These are phyloP conservation scores for Dicyrtomina minuta DNA, from an alignment of 2,888 invertebrate genomes.

Conservation along the genomic window DNA sequence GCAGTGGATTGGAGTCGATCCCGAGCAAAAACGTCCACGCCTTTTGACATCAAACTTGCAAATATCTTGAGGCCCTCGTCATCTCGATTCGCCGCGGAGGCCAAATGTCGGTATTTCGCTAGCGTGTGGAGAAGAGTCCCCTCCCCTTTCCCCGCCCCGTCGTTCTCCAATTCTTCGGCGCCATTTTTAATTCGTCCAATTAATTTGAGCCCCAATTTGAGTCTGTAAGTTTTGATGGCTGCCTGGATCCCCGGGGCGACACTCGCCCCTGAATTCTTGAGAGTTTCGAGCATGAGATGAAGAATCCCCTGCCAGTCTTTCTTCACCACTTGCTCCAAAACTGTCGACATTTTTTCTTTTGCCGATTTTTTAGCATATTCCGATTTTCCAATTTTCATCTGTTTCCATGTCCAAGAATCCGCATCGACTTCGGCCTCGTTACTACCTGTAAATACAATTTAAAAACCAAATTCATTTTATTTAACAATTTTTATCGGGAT, in stretches of 20 bases:
- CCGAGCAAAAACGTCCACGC: slow-evolving; percentile 55
- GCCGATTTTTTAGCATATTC: slow-evolving; percentile 21
- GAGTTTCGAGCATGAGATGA: slow-evolving; percentile 58
- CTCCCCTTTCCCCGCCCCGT: slow-evolving; percentile 54
- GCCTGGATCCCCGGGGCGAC: slow-evolving; percentile 57
- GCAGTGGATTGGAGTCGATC: slow-evolving; percentile 57
- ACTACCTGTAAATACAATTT: too few relatives aligned
- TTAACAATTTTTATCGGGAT: too few relatives aligned
- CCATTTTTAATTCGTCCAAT: slow-evolving; percentile 55
- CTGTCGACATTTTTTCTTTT: slow-evolving; percentile 34
- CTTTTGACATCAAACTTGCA: slow-evolving; percentile 55
- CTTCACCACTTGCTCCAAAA: slow-evolving; percentile 56
- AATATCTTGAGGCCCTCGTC: slow-evolving; percentile 33
- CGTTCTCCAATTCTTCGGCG: slow-evolving; percentile 49
- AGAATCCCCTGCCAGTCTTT: slow-evolving; percentile 60
- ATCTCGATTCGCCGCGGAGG: neutral
- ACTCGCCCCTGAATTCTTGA: slow-evolving; percentile 56
- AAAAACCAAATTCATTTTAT: too few relatives aligned
- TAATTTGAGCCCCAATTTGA: slow-evolving; percentile 58
- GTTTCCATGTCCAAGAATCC: neutral
- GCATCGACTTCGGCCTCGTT: too few relatives aligned
- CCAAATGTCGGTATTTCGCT: slow-evolving; percentile 52
- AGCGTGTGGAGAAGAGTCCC: slow-evolving; percentile 58
- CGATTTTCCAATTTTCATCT: slow-evolving; percentile 5
- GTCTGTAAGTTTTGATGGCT: slow-evolving; percentile 57